phyloP scores from a whole-genome alignment of 2,888 invertebrate genomes.

The Sminthurides aquaticus region DNA sequence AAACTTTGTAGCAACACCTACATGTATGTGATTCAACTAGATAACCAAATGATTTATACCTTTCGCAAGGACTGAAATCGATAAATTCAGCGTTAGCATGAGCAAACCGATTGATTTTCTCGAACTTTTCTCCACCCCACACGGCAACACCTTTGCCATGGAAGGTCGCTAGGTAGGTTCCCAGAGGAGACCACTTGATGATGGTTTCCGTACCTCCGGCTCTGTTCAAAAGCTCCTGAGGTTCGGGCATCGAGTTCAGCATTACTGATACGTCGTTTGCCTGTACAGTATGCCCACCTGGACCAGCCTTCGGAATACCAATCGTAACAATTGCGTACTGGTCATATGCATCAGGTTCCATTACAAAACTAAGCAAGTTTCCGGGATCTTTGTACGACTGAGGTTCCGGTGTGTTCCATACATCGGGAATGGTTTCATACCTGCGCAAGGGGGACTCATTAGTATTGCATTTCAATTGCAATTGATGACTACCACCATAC shows the following conservation, averaged over 20 bases:
- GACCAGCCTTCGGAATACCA: constrained; percentile 38
- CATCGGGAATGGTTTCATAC: constrained; percentile 78
- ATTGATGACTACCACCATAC: too few relatives aligned
- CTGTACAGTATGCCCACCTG: constrained; percentile 52
- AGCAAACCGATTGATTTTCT: constrained; percentile 82
- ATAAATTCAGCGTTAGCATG: constrained; percentile 88
- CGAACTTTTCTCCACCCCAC: constrained; percentile 93
- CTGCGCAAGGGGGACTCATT: constrained; percentile 47
- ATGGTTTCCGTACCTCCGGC: constrained; percentile 92
- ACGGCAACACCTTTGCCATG: constrained; percentile 91
- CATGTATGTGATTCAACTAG: too few relatives aligned
- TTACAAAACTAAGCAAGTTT: constrained; percentile 84
- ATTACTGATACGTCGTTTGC: constrained; percentile 80
- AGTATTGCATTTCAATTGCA: too few relatives aligned
- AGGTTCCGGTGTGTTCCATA: constrained; percentile 79
- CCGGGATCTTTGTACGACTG: constrained; percentile 85
- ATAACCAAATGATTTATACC: too few relatives aligned
- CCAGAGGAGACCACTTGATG: constrained; percentile 90
- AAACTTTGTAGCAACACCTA: too few relatives aligned
- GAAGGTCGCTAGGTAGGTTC: constrained; percentile 88
- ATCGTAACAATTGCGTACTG: constrained; percentile 68
- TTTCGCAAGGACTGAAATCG: constrained; percentile 96
- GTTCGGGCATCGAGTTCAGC: constrained; percentile 84
- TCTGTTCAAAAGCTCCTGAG: constrained; percentile 70
- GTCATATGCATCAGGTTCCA: constrained; percentile 92